Conservation (phyloP, 2,888 invertebrate genomes). For the Tetranychus truncatus region DNA sequence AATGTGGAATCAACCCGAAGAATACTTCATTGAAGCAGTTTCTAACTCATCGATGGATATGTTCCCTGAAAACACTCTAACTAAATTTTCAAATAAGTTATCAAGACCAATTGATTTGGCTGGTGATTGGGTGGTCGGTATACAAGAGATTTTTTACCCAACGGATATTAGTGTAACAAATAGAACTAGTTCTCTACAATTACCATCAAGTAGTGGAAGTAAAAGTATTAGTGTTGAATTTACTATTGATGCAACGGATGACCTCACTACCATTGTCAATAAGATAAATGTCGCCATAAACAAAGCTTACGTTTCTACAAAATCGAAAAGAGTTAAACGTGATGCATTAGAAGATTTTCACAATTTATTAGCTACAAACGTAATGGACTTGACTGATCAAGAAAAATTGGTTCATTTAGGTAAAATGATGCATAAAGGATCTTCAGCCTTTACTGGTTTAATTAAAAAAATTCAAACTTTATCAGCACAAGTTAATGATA, state of each 20-base stretch:
- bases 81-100: not conserved
- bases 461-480: no score
- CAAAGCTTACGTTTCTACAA: no score
- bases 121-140: not conserved
- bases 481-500: no score
- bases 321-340: no score
- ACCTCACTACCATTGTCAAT: no score
- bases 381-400: no score
- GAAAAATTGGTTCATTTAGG: no score
- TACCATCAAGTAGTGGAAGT: not conserved
- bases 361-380: no score
- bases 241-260: not conserved
- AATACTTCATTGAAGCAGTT: not conserved
- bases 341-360: no score
- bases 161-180: not conserved
- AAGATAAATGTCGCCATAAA: no score
- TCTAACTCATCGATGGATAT: not conserved
- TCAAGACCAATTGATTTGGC: not conserved
- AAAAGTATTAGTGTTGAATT: not conserved
- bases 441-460: no score
- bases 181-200: not conserved
- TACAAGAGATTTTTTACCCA: not conserved
- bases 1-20: not conserved
- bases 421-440: no score
- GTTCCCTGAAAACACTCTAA: not conserved